Base-by-base conservation (phyloP, 2,113 vertebrate genomes). In the Scytalopus superciliaris region DNA sequence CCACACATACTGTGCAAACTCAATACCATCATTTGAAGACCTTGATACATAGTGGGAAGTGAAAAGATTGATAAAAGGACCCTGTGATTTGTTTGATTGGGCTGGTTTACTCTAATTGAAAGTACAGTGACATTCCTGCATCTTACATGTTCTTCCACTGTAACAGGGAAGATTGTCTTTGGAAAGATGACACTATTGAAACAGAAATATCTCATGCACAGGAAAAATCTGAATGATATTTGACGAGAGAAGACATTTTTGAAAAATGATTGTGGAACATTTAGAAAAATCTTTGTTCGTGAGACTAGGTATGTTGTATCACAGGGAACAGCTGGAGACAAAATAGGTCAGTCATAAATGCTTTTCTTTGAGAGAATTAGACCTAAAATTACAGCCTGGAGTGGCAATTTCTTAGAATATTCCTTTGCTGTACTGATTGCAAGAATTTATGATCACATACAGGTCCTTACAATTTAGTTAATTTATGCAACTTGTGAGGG, bases 341-440 rank as follows among this genome's bases (percentile, higher is more conserved):
- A 57, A 96, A 91, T 18, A 11, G 66, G 63, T 85, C 82, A 81
- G n/a, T 60, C 42, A 72, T 19, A 87, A 91, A 93, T 39, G 6
- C 3, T 70, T 74, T 77, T 63, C 37, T 84, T 7, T 27, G 83
- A 70, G 75, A 76, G 88, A 92, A 91, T 81, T 40, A 87, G 37
- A 87, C 39, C 59, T 19, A 30, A 93, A 93, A 77, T 83, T 78
- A 62, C 39, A 92, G 72, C 59, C 28, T 78, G 27, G 59, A 76
- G 56, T 76, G 40, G 23, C 63, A 91, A 66, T 37, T 68, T 57
- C 73, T 92, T 56, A 30, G 85, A 77, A 30, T 49, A 60, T 63
- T 87, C 53, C 18, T 95, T 86, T 67, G n/a, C 83, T 79, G 57
- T 33, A 56, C 63, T 83, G 74, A 86, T 81, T 91, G 42, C 57